Evolutionary conservation across 2,113 vertebrate genomes (phyloP), one percentile per base, ranked within the genome.

Genomic region (Stegastes partitus): DNA sequence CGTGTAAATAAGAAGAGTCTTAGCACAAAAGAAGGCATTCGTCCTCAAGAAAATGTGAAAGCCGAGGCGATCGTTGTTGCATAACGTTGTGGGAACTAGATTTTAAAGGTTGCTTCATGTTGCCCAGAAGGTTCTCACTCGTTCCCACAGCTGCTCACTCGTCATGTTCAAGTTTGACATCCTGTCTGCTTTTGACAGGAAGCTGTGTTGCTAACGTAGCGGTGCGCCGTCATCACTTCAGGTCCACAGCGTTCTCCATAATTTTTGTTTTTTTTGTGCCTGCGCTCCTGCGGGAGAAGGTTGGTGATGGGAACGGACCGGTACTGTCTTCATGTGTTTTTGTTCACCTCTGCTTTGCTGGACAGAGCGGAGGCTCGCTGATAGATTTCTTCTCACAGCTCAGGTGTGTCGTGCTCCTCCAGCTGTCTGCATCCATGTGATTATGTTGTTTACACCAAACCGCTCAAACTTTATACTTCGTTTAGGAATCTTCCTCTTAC

Each of bases 311-410:
- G 58, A 62, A 45, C n/a, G 12, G 9, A 14, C 5, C 23, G 5
- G 11, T 70, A 53, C 51, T 67, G 45, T 57, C 12, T 58, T 65
- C 39, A n/a, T 59, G 53, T 25, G 47, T 42, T 28, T 53, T 22
- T 11, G 21, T 70, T 25, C 12, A 1, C 22, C 58, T 83, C 85
- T 81, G 64, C 77, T 88, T 88, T 92, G 87, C 89, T 83, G 90
- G 91, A 81, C 87, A 85, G 76, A 93, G 88, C 88, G 82, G 88
- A 80, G 66, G 16, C 47, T 74, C 23, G 45, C 22, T 42, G 47
- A 54, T 21, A 21, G n/a, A 56, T 51, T 68, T 22, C 37, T 6
- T 19, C 11, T 63, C 45, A 26, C 68, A 64, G 69, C 25, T 75
- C 21, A 53, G 63, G 10, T 53, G 62, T 54, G 51, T 49, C 26